phyloP scores from a whole-genome alignment of 2,113 vertebrate genomes.

The Conger conger region DNA sequence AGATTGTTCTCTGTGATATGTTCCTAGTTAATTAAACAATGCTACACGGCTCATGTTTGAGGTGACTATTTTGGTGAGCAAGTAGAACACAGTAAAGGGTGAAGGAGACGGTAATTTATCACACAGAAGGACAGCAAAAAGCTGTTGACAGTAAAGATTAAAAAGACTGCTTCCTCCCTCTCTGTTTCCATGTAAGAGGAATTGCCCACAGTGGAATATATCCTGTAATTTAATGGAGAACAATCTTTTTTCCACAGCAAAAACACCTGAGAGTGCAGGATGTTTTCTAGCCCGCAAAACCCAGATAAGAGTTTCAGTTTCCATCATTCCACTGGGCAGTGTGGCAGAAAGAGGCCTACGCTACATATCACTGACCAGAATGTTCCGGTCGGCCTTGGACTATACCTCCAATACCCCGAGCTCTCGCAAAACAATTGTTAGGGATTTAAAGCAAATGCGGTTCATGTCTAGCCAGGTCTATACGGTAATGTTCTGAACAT shows the following conservation, averaged over 20 bases:
- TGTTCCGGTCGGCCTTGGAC: slow-evolving; percentile 5
- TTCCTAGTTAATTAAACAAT: no score
- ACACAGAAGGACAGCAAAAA: not conserved
- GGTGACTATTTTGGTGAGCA: not conserved
- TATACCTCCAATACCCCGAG: not conserved
- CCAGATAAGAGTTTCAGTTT: slow-evolving; percentile 4
- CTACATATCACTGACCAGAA: not conserved
- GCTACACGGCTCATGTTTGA: not conserved
- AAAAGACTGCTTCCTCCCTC: not conserved
- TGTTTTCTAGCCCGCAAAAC: slow-evolving; percentile 3
- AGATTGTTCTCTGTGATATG: no score
- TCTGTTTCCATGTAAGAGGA: not conserved
- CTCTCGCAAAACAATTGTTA: not conserved
- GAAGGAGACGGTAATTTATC: not conserved
- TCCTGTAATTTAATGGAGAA: not conserved
- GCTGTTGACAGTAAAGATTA: not conserved
- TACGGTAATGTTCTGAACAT: no score
- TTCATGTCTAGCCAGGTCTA: not conserved
- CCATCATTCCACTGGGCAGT: not conserved
- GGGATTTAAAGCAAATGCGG: not conserved
- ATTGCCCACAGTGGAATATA: slow-evolving; percentile 13
- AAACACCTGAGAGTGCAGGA: slow-evolving; percentile 22
- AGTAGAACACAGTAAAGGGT: not conserved
- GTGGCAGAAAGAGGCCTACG: not conserved
- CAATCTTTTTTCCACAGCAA: slow-evolving; percentile 16